Base-by-base conservation (phyloP, 1,140 invertebrate species). In the Drosophila ogumai region DNA sequence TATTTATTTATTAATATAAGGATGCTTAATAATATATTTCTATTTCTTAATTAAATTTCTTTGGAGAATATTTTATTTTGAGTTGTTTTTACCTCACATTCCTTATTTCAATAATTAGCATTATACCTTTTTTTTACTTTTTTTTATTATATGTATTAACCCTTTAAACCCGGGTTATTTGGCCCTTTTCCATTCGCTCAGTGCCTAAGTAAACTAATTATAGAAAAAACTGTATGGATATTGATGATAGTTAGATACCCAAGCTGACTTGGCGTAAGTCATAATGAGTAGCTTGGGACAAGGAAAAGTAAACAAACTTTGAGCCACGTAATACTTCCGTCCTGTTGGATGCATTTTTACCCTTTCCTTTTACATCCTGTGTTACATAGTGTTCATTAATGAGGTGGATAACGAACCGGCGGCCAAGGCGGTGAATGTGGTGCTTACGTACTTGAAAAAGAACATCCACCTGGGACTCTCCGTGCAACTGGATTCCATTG, bases 351-450 rank as follows among this genome's bases (percentile, higher is more conserved):
- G 41, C 61, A 43, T 31, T 44, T 34, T 54, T 9, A 28, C 54
- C 44, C 19, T 12, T 13, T 8, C 5, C 50, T 19, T 31, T 17
- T 12, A 12, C 25, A 55, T 68, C 58, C 50, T 17, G 17, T 47
- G 9, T 5, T 3, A 12, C 43, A 96, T 44, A 96, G 96, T 96
- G 81, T 94, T 95, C 67, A 94, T 96, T 10, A 96, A 96, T 82
- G 96, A 96, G 90, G 95, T 95, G 81, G 94, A 94, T 44, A 96
- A 96, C 88, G 93, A 93, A 28, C 93, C 96, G 8, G 95, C 95
- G 19, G 94, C 95, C 67, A 95, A 95, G 86, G 94, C 95, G 5
- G 93, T 96, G 52, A 94, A 95, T 69, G 95, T 95, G 13, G 95
- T 95, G 0, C 90, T 95, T 31, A 94, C 95, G 41, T 96, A 95